Conservation (phyloP, 2,888 invertebrate genomes). For the Drosophila monieri region DNA sequence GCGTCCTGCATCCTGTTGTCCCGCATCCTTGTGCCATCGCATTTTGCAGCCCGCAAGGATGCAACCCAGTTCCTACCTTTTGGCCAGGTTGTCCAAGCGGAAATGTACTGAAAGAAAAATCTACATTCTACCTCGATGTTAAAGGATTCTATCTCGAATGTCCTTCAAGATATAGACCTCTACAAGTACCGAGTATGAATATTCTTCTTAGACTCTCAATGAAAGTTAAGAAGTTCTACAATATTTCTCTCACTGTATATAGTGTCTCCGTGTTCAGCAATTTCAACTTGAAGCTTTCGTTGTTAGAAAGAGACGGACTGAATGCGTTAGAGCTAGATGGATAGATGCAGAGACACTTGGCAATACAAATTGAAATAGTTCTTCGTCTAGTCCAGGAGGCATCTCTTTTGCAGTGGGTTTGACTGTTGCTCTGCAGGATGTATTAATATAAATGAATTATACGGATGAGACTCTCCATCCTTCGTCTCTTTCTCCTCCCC, state of each 20-base stretch:
- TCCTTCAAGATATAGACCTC: no score
- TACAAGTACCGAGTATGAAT: no score
- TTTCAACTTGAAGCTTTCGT: constrained; percentile 69
- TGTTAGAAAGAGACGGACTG: neutral
- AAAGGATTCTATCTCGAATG: no score
- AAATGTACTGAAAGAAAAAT: constrained; percentile 7
- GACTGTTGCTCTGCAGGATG: constrained; percentile 52
- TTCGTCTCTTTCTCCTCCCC: no score
- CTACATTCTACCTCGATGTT: no score
- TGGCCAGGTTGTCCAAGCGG: constrained; percentile 37
- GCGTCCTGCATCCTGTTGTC: constrained; percentile 53
- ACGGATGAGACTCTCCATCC: constrained; percentile 38
- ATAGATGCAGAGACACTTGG: constrained; percentile 41
- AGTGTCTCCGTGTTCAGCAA: constrained; percentile 63
- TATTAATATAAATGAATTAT: constrained; percentile 79
- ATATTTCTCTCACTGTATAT: constrained; percentile 6
- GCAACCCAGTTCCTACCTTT: constrained; percentile 29
- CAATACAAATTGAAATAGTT: constrained; percentile 53
- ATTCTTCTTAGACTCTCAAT: no score
- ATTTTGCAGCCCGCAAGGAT: constrained; percentile 1
- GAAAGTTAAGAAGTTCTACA: no score
- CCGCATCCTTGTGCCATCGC: constrained; percentile 36
- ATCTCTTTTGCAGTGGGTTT: constrained; percentile 21
- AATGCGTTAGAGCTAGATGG: constrained; percentile 18
- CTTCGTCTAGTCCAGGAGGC: constrained; percentile 20